Conservation (phyloP, 2,113 vertebrate species). For the Glaucomys volans region DNA sequence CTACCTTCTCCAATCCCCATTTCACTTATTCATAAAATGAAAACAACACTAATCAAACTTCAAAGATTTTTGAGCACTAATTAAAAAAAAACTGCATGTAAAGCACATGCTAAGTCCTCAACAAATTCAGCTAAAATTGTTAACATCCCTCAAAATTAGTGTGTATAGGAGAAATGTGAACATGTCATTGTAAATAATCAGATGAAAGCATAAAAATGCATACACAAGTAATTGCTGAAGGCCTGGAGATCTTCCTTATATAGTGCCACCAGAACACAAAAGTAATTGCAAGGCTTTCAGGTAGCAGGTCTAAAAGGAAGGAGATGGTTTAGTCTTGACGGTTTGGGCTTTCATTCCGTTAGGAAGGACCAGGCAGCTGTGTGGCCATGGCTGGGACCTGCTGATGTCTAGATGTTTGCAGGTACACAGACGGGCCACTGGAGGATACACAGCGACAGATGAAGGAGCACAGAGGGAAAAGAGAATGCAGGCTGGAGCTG, state of each 20-base stretch:
- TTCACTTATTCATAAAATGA: neutral
- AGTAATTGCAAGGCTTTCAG: constrained; percentile 8
- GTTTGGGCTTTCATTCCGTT: neutral
- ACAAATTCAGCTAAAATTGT: neutral
- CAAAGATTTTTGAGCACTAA: neutral
- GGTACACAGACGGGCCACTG: neutral
- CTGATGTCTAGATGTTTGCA: neutral
- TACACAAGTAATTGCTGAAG: neutral
- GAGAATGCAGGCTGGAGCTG: too few relatives aligned
- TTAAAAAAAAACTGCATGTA: neutral
- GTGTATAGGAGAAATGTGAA: neutral
- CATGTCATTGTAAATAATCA: neutral
- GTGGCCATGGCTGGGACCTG: neutral
- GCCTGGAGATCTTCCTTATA: neutral
- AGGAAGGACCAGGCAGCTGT: neutral
- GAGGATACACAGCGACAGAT: neutral
- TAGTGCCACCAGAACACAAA: neutral
- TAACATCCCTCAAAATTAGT: constrained; percentile 28
- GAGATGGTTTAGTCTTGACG: constrained; percentile 8
- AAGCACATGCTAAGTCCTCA: constrained; percentile 1
- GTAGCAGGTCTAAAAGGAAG: neutral
- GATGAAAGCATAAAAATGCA: constrained; percentile 10
- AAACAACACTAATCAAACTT: neutral
- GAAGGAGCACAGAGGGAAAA: neutral
- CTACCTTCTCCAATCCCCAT: neutral